A percentile compares a stretch with the other conserved stretches of the same genome.
These are phyloP conservation scores for Caenorhabditis sp. DNA, from an alignment of 2,888 invertebrate species.

Conservation along the genomic window DNA sequence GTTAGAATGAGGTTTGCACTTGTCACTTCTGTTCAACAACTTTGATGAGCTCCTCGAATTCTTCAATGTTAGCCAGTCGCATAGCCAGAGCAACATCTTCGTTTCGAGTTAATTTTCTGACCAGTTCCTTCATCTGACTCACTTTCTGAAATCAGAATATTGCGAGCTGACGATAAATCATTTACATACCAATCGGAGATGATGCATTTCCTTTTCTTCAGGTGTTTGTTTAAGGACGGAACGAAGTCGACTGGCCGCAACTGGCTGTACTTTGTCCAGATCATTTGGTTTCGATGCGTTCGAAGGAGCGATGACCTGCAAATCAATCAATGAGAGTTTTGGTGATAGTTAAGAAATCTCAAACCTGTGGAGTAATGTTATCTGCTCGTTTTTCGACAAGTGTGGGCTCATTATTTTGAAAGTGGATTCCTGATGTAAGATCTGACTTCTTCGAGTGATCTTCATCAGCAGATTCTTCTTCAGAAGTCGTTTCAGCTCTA, in stretches of 20 bases:
- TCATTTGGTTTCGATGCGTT: no score
- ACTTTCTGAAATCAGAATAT: conserved; percentile 9
- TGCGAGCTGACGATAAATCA: no score
- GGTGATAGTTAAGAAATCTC: no score
- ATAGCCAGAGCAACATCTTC: neutral
- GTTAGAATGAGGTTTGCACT: neutral
- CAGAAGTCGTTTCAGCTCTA: conserved; percentile 5
- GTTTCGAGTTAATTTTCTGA: neutral
- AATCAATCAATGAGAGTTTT: neutral
- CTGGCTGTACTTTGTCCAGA: no score
- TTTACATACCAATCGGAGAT: neutral
- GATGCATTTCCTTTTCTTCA: neutral
- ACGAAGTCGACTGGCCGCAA: no score
- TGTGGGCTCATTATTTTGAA: conserved; percentile 10
- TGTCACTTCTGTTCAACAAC: neutral
- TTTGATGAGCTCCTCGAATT: neutral
- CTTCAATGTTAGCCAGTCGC: neutral
- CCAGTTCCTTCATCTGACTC: neutral
- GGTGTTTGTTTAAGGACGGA: neutral
- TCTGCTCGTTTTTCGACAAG: neutral
- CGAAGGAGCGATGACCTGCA: neutral
- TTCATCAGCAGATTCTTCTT: neutral
- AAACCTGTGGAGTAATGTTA: neutral
- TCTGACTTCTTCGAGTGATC: neutral
- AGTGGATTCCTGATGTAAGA: neutral